phyloP scores from a whole-genome alignment of 2,113 vertebrate species.

The Lota lota region DNA sequence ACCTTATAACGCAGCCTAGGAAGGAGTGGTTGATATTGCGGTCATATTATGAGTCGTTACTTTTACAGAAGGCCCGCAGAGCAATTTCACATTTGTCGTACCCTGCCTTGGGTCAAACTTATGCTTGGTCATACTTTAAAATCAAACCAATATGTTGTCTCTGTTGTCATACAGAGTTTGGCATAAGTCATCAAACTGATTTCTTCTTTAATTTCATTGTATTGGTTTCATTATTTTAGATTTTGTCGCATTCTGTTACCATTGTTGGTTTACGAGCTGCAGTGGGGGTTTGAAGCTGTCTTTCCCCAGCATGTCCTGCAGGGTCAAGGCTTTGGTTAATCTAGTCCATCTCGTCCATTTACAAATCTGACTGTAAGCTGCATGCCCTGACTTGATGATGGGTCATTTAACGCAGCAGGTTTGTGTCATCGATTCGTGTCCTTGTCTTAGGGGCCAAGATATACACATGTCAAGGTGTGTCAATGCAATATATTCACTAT shows the following conservation, averaged over 20 bases:
- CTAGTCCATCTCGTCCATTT: too few species aligned
- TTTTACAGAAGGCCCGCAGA: constrained; percentile 8
- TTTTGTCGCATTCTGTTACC: not conserved
- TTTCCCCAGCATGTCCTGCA: too few species aligned
- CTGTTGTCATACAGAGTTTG: constrained; percentile 2
- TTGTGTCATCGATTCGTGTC: too few species aligned
- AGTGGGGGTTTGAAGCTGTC: too few species aligned
- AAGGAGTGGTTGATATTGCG: constrained; percentile 39
- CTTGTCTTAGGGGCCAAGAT: too few species aligned
- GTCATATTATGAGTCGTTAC: constrained; percentile 39
- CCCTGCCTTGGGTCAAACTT: constrained; percentile 22
- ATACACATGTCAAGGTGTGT: too few species aligned
- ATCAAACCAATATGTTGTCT: constrained; percentile 12
- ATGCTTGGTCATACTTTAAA: constrained; percentile 1
- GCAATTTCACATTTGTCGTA: constrained; percentile 36
- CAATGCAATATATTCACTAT: too few species aligned
- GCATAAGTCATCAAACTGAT: constrained; percentile 24
- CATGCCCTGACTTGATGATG: too few species aligned
- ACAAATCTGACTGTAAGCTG: too few species aligned
- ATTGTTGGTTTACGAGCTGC: too few species aligned
- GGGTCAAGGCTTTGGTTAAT: too few species aligned
- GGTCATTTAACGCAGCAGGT: too few species aligned
- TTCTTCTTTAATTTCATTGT: not conserved
- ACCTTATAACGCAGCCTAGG: constrained; percentile 29
- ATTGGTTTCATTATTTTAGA: not conserved